phyloP scores from a whole-genome alignment of 64 coral and sea anemone genomes.

The Dendronephthya gigantea region DNA sequence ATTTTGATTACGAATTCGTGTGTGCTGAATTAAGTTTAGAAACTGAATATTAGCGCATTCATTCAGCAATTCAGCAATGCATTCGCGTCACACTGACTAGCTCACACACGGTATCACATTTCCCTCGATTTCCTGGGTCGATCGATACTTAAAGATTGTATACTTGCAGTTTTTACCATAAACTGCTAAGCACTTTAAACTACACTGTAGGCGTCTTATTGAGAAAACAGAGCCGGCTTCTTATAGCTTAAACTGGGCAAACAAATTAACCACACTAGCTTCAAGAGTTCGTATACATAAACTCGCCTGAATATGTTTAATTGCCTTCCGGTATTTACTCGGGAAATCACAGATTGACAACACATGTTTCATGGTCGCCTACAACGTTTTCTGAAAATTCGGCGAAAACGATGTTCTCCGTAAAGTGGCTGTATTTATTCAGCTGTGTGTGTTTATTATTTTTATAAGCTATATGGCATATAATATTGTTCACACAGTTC shows the following conservation, averaged over 20 bases:
- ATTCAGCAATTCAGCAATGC: too few relatives aligned
- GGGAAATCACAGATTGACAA: not conserved
- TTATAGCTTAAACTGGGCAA: not conserved
- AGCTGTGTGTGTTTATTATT: not conserved
- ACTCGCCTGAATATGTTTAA: not conserved
- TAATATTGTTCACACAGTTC: too few relatives aligned
- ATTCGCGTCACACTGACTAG: too few relatives aligned
- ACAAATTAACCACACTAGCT: not conserved
- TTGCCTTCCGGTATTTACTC: not conserved
- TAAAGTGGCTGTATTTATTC: not conserved
- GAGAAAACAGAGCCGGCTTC: not conserved
- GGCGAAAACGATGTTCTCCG: not conserved
- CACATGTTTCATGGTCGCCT: not conserved
- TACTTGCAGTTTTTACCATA: too few relatives aligned
- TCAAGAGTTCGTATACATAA: not conserved
- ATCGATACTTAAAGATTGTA: too few relatives aligned
- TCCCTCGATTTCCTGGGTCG: too few relatives aligned
- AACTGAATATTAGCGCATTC: too few relatives aligned
- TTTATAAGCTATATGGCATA: not conserved
- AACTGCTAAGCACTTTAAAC: too few relatives aligned
- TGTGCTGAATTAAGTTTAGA: too few relatives aligned
- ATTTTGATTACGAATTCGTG: too few relatives aligned
- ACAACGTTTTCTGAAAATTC: not conserved
- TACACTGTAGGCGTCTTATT: not conserved
- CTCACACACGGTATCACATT: too few relatives aligned